Evolutionary conservation across 2,888 invertebrate genomes (phyloP).

Genomic region (Lasioglossum morio): DNA sequence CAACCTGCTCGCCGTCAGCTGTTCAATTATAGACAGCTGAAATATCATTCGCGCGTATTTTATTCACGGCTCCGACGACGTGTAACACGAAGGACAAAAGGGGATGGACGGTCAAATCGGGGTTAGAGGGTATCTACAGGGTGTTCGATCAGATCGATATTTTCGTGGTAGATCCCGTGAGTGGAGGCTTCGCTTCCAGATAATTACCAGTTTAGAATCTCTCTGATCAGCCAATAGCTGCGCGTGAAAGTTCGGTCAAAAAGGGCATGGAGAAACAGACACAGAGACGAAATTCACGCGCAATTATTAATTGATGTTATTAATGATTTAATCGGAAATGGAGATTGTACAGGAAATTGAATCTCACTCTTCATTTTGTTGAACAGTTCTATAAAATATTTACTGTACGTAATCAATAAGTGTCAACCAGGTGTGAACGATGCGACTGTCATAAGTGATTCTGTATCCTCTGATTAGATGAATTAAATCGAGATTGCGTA

Average conservation of each 20-base stretch:
- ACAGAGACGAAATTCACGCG: background rate
- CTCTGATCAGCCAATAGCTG: background rate
- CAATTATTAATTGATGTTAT: background rate
- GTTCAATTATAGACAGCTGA: constrained; percentile 51
- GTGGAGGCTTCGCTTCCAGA: background rate
- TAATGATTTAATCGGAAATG: background rate
- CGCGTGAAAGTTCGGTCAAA: background rate
- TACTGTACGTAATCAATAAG: background rate
- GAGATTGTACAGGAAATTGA: background rate
- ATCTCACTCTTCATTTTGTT: background rate
- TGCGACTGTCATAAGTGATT: background rate
- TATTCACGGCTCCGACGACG: constrained; percentile 39
- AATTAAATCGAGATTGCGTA: too few species aligned
- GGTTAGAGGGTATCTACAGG: background rate
- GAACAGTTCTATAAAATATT: background rate
- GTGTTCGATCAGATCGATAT: background rate
- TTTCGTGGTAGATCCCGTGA: background rate
- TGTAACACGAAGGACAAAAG: constrained; percentile 28
- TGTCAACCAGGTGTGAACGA: too few species aligned
- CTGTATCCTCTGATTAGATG: background rate
- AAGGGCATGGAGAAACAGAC: background rate
- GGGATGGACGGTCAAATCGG: background rate
- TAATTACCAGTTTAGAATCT: background rate
- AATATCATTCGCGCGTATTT: constrained; percentile 49
- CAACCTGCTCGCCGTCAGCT: constrained; percentile 18